Base-by-base conservation (phyloP, 2,113 vertebrate genomes). In the Passerina amoena region DNA sequence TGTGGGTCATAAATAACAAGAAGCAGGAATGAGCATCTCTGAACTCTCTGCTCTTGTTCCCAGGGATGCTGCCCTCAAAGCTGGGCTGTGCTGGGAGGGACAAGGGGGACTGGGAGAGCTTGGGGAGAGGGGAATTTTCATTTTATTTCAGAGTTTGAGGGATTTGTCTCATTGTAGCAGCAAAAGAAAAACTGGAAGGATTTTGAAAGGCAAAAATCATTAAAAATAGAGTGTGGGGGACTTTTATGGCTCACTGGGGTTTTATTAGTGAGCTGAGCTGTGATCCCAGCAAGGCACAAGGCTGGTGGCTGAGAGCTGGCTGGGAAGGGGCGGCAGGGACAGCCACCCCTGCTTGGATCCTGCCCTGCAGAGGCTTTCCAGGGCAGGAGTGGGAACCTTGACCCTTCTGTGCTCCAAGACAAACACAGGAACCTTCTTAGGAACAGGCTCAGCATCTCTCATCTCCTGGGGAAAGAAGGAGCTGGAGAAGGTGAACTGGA, bases 371-470 rank as follows among this genome's bases (percentile, higher is more conserved):
- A 78, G 72, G 14, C 37, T 86, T 84, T 27, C 69, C 72, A 81
- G 83, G 73, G 38, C 88, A 73, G 53, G 40, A 69, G 60, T 1
- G 14, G 77, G 72, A 88, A 33, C 70, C 48, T 11, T 11, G 56
- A 33, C 44, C 81, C 61, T 86, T 24, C 40, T 60, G 45, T 68
- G 33, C 85, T 94, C 75, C 87, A 64, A 68, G 71, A 35, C 54
- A 92, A 91, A 86, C 51, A 59, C 30, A 44, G 44, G n/a, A 53
- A 45, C 59, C 79, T 94, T 84, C 63, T 88, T 70, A 88, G 90
- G 61, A 93, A 7, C 30, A 47, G 66, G 50, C 59, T 87, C 2
- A 0, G 75, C 10, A 1, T 21, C 3, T 0, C 73, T 77, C 7
- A 21, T 85, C 42, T 88, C 59, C 3, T 0, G 12, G 81, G 48